Evolutionary conservation across 2,113 vertebrate genomes (phyloP).

Genomic region (Delphinus delphis): DNA sequence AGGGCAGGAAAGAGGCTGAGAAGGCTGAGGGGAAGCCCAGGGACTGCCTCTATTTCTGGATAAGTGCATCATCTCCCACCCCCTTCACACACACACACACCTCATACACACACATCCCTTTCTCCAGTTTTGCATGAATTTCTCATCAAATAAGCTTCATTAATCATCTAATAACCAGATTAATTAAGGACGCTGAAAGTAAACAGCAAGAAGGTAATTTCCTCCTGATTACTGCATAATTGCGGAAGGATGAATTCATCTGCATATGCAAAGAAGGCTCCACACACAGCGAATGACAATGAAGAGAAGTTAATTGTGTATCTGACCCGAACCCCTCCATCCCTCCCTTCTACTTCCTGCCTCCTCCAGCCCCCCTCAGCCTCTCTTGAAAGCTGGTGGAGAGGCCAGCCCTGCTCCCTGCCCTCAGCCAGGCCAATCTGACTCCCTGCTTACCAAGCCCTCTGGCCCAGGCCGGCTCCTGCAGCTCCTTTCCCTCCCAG

Average conservation of each 20-base stretch:
- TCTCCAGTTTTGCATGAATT: conserved; percentile 81
- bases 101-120: background rate
- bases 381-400: background rate
- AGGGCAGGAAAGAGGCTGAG: background rate
- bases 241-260: conserved; percentile 79
- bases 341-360: background rate
- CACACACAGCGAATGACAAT: conserved; percentile 44
- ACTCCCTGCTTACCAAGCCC: background rate
- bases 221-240: conserved; percentile 85
- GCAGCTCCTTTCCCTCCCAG: accelerated
- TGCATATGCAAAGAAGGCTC: conserved; percentile 81
- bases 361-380: background rate
- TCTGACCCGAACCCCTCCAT: background rate
- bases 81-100: background rate
- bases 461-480: background rate
- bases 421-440: accelerated
- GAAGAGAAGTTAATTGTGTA: conserved; percentile 4
- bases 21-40: background rate
- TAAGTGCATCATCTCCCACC: background rate
- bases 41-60: background rate
- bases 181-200: conserved; percentile 88
- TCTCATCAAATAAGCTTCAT: conserved; percentile 87
- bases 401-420: background rate
- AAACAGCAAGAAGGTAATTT: conserved; percentile 90
- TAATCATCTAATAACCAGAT: conserved; percentile 88